Evolutionary conservation across 2,113 vertebrate genomes (phyloP).

Genomic region (Arizona elegans): DNA sequence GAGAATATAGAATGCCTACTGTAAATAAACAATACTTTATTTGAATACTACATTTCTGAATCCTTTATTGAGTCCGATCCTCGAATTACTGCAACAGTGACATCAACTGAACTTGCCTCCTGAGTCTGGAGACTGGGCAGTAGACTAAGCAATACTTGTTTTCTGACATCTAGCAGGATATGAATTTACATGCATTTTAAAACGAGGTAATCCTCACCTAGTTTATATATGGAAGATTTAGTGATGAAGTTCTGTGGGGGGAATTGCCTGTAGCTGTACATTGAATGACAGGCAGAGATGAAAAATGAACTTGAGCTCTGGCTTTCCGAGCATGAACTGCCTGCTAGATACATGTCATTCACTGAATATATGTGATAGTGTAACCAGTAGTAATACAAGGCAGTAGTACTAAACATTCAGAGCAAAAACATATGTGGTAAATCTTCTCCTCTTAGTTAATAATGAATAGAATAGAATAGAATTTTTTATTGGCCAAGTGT

Average conservation of each 20-base stretch:
- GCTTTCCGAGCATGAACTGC: not conserved
- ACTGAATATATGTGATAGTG: constrained; percentile 4
- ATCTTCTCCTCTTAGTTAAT: constrained; percentile 1
- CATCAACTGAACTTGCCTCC: not conserved
- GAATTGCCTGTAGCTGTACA: not conserved
- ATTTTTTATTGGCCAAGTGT: too few species aligned
- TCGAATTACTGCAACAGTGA: too few species aligned
- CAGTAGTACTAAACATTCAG: not conserved
- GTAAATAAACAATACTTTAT: too few species aligned
- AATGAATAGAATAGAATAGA: not conserved
- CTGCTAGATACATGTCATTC: constrained; percentile 14
- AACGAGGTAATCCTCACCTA: not conserved
- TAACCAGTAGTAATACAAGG: not conserved
- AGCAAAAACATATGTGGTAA: not conserved
- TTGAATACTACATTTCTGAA: too few species aligned
- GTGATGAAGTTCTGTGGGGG: not conserved
- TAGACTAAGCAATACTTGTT: not conserved
- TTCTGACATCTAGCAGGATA: not conserved
- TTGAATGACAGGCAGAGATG: not conserved
- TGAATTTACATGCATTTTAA: not conserved
- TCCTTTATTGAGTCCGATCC: too few species aligned
- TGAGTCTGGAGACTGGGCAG: not conserved
- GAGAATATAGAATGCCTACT: too few species aligned
- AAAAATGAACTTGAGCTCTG: not conserved
- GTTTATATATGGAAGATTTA: not conserved